These are phyloP conservation scores for Sparus aurata DNA, from an alignment of 2,797 vertebrate species.

Conservation along the genomic window DNA sequence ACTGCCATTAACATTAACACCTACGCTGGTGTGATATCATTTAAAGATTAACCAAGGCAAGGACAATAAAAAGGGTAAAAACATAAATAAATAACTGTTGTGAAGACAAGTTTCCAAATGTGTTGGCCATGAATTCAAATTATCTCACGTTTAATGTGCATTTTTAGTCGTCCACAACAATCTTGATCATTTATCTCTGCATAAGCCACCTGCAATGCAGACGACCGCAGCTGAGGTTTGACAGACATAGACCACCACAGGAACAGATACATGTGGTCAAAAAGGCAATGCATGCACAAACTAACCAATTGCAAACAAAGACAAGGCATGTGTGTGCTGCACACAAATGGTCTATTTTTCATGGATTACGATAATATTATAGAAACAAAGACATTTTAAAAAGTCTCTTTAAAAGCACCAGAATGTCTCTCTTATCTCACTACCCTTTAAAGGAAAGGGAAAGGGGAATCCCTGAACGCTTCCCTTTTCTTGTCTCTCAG, in stretches of 20 bases:
- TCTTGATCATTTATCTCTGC: background rate
- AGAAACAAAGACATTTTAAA: background rate
- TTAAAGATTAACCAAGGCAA: no score
- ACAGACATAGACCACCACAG: background rate
- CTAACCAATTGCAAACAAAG: background rate
- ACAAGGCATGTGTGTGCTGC: background rate
- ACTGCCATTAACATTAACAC: no score
- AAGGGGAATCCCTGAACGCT: conserved; percentile 26
- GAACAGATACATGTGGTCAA: background rate
- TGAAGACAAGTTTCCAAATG: no score
- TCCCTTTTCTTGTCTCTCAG: conserved; percentile 13
- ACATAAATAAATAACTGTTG: no score
- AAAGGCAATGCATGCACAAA: background rate
- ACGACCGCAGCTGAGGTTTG: conserved; percentile 1
- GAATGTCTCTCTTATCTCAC: background rate
- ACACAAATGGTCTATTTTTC: background rate
- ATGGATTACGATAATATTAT: background rate
- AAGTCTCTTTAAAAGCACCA: background rate
- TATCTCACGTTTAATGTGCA: background rate
- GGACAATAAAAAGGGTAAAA: no score
- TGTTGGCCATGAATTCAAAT: background rate
- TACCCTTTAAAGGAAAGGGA: background rate
- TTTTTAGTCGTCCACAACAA: background rate
- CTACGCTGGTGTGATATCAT: no score
- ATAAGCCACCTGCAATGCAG: conserved; percentile 15